A percentile compares a stretch with the other conserved stretches of the same genome.
These are phyloP conservation scores for Rhagoletis pomonella DNA, from an alignment of 1,140 invertebrate genomes.

Conservation along the genomic window DNA sequence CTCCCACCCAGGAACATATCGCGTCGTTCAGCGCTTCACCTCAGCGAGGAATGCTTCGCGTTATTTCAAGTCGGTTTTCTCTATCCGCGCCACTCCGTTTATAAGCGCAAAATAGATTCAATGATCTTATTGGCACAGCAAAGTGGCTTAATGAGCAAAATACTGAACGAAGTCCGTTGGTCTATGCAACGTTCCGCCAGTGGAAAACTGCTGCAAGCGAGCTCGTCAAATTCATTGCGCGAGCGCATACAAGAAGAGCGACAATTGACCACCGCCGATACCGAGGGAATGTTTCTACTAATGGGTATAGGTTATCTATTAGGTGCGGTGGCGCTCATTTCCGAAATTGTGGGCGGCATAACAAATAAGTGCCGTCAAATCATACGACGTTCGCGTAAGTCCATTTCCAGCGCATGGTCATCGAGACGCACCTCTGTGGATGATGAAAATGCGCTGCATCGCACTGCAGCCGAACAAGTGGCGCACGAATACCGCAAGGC, in stretches of 20 bases:
- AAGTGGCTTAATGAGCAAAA: conserved; percentile 80
- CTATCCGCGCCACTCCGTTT: conserved; percentile 79
- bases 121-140: conserved; percentile 79
- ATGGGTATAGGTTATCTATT: conserved; percentile 80
- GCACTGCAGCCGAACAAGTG: conserved; percentile 59
- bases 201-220: conserved; percentile 78
- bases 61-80: conserved; percentile 80
- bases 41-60: conserved; percentile 82
- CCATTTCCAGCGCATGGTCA: conserved; percentile 65
- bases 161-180: conserved; percentile 81
- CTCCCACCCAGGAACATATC: conserved; percentile 68
- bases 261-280: conserved; percentile 82
- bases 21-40: conserved; percentile 80
- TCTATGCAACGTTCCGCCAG: conserved; percentile 78
- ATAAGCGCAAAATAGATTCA: conserved; percentile 77
- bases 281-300: conserved; percentile 86
- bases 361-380: conserved; percentile 76
- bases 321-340: conserved; percentile 76
- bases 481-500: conserved; percentile 63
- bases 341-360: conserved; percentile 81
- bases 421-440: conserved; percentile 61
- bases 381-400: conserved; percentile 65
- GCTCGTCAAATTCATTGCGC: conserved; percentile 61
- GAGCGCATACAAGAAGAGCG: conserved; percentile 78
- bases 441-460: neutral